Percentiles rank a stretch among this genome's conserved stretches.
Evolutionary conservation across 2,113 vertebrate species (phyloP).

Genomic region (Triplophysa dalaica): DNA sequence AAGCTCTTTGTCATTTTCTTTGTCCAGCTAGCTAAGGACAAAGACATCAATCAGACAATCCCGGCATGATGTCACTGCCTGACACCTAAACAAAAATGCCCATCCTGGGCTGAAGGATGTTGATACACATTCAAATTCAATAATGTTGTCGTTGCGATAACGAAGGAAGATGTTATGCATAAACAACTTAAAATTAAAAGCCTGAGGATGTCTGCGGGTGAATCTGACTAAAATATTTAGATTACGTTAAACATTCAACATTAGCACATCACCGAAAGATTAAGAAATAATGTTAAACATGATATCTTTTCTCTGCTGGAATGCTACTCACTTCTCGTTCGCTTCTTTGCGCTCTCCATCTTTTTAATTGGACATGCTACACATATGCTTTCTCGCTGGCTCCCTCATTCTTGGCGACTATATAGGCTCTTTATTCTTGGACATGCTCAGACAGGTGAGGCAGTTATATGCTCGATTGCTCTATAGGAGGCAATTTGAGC

Average conservation of each 20-base stretch:
- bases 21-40: conserved; percentile 21
- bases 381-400: not conserved
- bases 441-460: conserved; percentile 12
- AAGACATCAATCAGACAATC: conserved; percentile 22
- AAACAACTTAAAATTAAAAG: conserved; percentile 4
- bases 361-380: not conserved
- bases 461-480: not conserved
- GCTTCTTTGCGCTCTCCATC: not conserved
- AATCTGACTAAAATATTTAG: conserved; percentile 22
- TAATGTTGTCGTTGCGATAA: not conserved
- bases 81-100: conserved; percentile 16
- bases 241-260: conserved; percentile 4
- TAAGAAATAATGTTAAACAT: conserved; percentile 5
- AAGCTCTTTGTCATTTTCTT: conserved; percentile 28
- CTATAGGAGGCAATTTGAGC: no score
- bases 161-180: not conserved
- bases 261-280: not conserved
- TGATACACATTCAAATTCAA: not conserved
- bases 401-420: not conserved
- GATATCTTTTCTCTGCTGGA: not conserved
- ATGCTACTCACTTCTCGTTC: not conserved
- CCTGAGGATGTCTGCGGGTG: not conserved
- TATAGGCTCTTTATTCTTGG: not conserved
- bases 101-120: not conserved
- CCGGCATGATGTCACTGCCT: conserved; percentile 17